Evolutionary conservation across 2,888 invertebrate species (phyloP).

Genomic region (Magallana nippona): DNA sequence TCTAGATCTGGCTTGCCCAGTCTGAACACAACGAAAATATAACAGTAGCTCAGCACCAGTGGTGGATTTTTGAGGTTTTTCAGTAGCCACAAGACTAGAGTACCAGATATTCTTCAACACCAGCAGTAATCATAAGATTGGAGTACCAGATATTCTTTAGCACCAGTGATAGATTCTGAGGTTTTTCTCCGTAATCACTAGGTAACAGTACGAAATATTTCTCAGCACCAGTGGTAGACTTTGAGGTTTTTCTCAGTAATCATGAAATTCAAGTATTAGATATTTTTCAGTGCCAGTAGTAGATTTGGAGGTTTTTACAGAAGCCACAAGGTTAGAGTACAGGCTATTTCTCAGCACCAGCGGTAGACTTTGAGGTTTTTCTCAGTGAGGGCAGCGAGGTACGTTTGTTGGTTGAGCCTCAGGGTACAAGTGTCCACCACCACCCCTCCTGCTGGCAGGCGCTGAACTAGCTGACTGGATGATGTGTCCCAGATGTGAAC

Average conservation of each 20-base stretch:
- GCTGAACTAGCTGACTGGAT: constrained; percentile 69
- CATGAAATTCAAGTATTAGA: no score
- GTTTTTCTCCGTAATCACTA: constrained; percentile 60
- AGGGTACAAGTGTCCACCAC: constrained; percentile 71
- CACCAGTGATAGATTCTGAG: constrained; percentile 68
- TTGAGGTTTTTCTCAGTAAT: no score
- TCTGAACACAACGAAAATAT: no score
- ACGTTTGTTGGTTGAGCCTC: constrained; percentile 63
- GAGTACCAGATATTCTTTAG: constrained; percentile 30
- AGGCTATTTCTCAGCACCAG: constrained; percentile 56
- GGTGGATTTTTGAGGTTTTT: no score
- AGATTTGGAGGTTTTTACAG: no score
- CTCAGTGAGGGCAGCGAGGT: constrained; percentile 71
- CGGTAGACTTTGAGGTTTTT: constrained; percentile 69
- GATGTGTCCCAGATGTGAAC: constrained; percentile 74
- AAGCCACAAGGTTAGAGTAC: no score
- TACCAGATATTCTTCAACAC: no score
- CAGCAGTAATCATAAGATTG: no score
- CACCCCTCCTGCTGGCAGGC: constrained; percentile 62
- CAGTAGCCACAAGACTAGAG: no score
- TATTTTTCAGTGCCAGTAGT: no score
- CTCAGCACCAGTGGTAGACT: constrained; percentile 56
- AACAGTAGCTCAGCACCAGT: not conserved
- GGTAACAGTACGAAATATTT: not conserved
- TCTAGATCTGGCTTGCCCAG: not conserved